Evolutionary conservation across 2,113 vertebrate species (phyloP).

Genomic region (Etheostoma cragini): DNA sequence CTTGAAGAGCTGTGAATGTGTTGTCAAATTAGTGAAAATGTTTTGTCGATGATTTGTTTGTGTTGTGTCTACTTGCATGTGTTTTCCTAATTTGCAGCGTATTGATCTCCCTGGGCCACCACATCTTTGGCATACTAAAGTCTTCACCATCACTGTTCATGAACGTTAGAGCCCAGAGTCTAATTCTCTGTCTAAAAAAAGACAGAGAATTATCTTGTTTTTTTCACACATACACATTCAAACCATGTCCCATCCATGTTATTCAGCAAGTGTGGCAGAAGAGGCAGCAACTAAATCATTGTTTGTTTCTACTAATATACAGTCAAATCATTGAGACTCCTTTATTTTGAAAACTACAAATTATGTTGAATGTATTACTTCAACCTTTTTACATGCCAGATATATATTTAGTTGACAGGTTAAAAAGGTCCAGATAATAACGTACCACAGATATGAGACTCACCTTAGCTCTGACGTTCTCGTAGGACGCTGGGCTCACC

Average conservation of each 20-base stretch:
- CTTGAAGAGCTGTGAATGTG: too few relatives aligned
- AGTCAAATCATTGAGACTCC: neutral
- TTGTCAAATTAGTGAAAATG: too few relatives aligned
- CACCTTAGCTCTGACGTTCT: constrained; percentile 81
- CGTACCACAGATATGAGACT: neutral
- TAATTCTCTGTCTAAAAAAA: too few relatives aligned
- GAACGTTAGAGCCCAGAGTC: neutral
- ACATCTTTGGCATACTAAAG: neutral
- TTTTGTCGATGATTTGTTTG: too few relatives aligned
- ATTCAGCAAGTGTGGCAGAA: neutral
- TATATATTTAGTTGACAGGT: neutral
- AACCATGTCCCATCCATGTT: neutral
- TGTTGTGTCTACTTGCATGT: too few relatives aligned
- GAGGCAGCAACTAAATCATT: neutral
- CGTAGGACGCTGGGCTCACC: constrained; percentile 79
- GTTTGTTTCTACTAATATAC: neutral
- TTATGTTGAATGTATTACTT: neutral
- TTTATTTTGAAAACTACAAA: neutral
- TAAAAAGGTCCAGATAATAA: neutral
- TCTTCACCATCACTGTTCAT: neutral
- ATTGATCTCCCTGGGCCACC: neutral
- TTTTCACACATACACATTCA: neutral
- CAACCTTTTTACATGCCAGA: too few relatives aligned
- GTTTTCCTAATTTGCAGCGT: neutral
- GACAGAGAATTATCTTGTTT: too few relatives aligned